Evolutionary conservation across 2,113 vertebrate species (phyloP).

Genomic region (Thunnus thynnus): DNA sequence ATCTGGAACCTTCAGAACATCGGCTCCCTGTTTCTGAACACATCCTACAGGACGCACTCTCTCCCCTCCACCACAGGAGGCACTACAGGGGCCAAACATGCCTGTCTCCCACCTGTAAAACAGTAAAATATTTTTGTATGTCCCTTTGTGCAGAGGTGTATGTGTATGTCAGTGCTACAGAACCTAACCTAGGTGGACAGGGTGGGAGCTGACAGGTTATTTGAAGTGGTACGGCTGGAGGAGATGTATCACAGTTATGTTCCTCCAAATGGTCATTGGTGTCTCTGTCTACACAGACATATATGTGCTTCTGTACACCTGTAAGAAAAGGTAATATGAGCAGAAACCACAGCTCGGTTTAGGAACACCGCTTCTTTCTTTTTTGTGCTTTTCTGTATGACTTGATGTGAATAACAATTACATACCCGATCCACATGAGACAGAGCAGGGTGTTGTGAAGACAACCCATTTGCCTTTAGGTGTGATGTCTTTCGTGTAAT

Average conservation of each 20-base stretch:
- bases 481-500: slow-evolving; percentile 34
- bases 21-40: slow-evolving; percentile 61
- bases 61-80: slow-evolving; percentile 80
- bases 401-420: background rate
- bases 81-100: slow-evolving; percentile 80
- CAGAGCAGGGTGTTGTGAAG: slow-evolving; percentile 86
- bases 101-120: slow-evolving; percentile 81
- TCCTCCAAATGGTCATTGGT: slow-evolving; percentile 76
- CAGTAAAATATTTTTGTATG: slow-evolving; percentile 12
- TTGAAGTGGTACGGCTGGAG: slow-evolving; percentile 50
- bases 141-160: background rate
- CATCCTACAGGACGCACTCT: slow-evolving; percentile 78
- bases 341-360: background rate
- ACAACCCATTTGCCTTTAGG: slow-evolving; percentile 82
- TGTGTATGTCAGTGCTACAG: background rate
- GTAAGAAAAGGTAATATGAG: background rate
- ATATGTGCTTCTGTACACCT: slow-evolving; percentile 84
- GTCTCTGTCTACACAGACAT: slow-evolving; percentile 85
- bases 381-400: background rate
- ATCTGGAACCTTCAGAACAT: slow-evolving; percentile 52
- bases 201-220: slow-evolving; percentile 82
- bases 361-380: background rate
- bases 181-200: slow-evolving; percentile 86
- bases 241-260: slow-evolving; percentile 77
- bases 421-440: slow-evolving; percentile 92